phyloP scores from a whole-genome alignment of 2,888 invertebrate species.

The Syritta pipiens region DNA sequence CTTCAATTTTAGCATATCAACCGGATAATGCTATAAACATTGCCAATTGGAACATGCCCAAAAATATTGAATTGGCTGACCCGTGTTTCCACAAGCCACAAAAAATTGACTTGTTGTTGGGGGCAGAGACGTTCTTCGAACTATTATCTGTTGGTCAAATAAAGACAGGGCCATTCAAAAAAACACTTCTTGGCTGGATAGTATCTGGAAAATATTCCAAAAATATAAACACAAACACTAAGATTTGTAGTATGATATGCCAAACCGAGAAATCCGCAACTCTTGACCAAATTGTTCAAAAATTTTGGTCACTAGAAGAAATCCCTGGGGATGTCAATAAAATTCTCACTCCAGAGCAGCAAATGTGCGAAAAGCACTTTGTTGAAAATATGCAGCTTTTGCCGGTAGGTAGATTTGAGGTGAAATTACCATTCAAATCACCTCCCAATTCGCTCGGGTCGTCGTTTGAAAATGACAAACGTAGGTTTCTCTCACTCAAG shows the following conservation, averaged over 20 bases:
- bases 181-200: conserved; percentile 41
- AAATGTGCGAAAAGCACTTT: conserved; percentile 43
- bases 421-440: conserved; percentile 45
- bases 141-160: conserved; percentile 18
- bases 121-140: conserved; percentile 26
- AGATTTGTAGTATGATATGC: neutral
- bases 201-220: conserved; percentile 45
- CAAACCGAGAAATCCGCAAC: conserved; percentile 2
- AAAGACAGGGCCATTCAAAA: conserved; percentile 30
- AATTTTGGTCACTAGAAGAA: conserved; percentile 49
- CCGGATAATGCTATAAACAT: conserved; percentile 10
- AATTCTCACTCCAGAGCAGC: conserved; percentile 10
- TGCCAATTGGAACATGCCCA: conserved; percentile 30
- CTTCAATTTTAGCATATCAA: conserved; percentile 30
- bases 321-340: conserved; percentile 41
- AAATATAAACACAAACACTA: neutral
- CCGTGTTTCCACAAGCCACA: conserved; percentile 41
- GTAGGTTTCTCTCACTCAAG: conserved; percentile 4
- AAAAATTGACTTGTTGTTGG: conserved; percentile 28
- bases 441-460: conserved; percentile 36
- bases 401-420: conserved; percentile 38
- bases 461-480: conserved; percentile 47
- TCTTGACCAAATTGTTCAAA: conserved; percentile 26
- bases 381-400: conserved; percentile 16
- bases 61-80: conserved; percentile 47